Base-by-base conservation (phyloP, 2,797 vertebrate genomes). In the Ptychadena robeensis region DNA sequence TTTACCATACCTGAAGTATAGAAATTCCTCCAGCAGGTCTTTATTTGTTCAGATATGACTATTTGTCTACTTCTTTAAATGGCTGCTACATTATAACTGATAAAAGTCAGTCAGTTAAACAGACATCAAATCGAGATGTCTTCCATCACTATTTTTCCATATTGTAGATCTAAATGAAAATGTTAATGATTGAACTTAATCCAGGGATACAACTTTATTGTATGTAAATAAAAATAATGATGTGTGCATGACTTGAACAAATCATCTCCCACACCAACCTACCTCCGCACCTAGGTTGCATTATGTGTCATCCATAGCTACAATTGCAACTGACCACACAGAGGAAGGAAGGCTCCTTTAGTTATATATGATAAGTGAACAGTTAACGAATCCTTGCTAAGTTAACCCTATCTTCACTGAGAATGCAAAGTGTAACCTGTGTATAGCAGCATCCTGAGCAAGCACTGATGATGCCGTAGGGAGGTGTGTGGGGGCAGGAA, bases 401-500 rank as follows among this genome's bases (percentile, higher is more conserved):
- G 30, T 32, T 30, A 15, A 30, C 30, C 12, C 63, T 32, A 15
- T 30, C 0, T 4, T 64, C 2, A 11, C 40, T 32, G 22, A n/a
- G 44, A 67, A 67, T 15, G 1, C 10, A 30, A 32, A 44, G 3
- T 7, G 14, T 25, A 12, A 40, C 38, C 27, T 25, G 14, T 1
- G 1, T 44, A 38, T 1, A 38, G 32, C 57, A n/a, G 38, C 22
- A 53, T 76, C 31, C 25, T 66, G n/a, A n/a, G 44, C 65, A n/a
- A 25, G 22, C 40, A 67, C 22, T 68, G 72, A 64, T 32, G 8
- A 69, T 53, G 53, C 77, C 63, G 57, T 22, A 10, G 77, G 77
- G 77, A 74, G 32, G 37, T 38, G 37, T 72, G 64, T 28, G 70
- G 63, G 63, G 64, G 34, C 31, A 74, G 64, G 53, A 70, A 48